These are phyloP conservation scores for Leptinotarsa tumamoca DNA, from an alignment of 2,888 invertebrate species.

Conservation along the genomic window DNA sequence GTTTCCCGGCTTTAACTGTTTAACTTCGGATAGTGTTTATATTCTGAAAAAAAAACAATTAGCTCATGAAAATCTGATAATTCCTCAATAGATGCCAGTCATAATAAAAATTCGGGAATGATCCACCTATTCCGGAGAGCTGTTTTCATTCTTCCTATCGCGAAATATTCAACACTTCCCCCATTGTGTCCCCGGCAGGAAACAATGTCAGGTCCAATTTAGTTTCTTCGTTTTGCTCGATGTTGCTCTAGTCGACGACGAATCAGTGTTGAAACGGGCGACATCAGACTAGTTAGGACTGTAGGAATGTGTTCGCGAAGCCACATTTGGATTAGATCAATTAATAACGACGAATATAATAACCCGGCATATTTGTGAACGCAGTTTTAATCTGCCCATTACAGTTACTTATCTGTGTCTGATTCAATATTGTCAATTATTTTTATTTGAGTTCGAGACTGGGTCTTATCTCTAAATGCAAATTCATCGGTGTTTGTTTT, in stretches of 20 bases:
- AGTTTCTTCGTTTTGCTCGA: conserved; percentile 41
- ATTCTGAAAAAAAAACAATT: too few relatives aligned
- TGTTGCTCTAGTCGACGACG: conserved; percentile 36
- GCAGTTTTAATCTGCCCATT: conserved; percentile 7
- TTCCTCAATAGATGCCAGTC: neutral
- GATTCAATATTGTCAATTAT: conserved; percentile 7
- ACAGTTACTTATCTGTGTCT: conserved; percentile 9
- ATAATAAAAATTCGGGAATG: neutral
- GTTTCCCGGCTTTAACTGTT: too few relatives aligned
- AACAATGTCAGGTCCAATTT: conserved; percentile 41
- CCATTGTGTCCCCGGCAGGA: conserved; percentile 40
- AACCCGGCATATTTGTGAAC: conserved; percentile 19
- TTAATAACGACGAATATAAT: conserved; percentile 2
- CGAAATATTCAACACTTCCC: conserved; percentile 30
- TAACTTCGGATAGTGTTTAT: too few relatives aligned
- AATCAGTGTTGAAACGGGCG: conserved; percentile 32
- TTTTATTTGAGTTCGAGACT: conserved; percentile 1
- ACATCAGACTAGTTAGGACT: conserved; percentile 7
- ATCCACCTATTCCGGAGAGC: neutral
- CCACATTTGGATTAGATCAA: conserved; percentile 14
- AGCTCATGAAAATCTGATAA: neutral
- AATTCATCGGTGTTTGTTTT: conserved; percentile 8
- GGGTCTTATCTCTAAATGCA: conserved; percentile 11
- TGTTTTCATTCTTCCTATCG: conserved; percentile 19
- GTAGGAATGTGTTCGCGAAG: conserved; percentile 22